Percentiles rank a stretch among this genome's conserved stretches.
Conservation (phyloP, 2,113 vertebrate species). For the Macquaria ambigua region DNA sequence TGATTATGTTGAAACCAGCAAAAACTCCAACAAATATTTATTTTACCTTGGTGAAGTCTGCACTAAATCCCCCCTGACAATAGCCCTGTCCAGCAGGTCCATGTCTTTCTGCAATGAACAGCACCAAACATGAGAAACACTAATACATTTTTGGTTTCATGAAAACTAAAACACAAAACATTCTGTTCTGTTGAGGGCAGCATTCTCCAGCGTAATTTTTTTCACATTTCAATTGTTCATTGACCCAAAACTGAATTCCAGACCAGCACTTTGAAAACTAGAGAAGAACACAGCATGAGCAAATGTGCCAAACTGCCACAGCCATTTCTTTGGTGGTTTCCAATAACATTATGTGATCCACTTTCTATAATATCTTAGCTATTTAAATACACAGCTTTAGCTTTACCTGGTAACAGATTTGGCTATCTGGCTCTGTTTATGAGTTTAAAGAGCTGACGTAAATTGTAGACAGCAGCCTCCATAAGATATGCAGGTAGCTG, state of each 20-base stretch:
- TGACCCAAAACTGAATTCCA: constrained; percentile 4
- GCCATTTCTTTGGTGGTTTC: neutral
- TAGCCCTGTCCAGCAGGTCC: constrained; percentile 89
- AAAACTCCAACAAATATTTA: constrained; percentile 24
- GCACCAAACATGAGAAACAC: constrained; percentile 31
- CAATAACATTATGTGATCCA: neutral
- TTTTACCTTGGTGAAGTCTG: constrained; percentile 92
- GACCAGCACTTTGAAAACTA: neutral
- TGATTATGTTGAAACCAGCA: constrained; percentile 12
- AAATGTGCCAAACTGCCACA: too few species aligned
- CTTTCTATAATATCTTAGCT: too few species aligned
- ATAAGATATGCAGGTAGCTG: neutral
- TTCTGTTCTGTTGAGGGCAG: neutral
- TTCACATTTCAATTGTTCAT: neutral
- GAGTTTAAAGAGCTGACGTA: neutral
- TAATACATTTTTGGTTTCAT: neutral
- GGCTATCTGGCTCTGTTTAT: neutral
- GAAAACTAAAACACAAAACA: neutral
- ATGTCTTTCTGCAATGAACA: constrained; percentile 74
- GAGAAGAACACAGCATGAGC: neutral
- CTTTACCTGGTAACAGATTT: neutral
- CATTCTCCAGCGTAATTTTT: neutral
- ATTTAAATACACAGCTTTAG: neutral
- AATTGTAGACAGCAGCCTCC: neutral
- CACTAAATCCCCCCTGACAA: constrained; percentile 93